A percentile compares a stretch with the other conserved stretches of the same genome.
These are phyloP conservation scores for Zosterops pallidus DNA, from an alignment of 2,113 vertebrate species.

Conservation along the genomic window DNA sequence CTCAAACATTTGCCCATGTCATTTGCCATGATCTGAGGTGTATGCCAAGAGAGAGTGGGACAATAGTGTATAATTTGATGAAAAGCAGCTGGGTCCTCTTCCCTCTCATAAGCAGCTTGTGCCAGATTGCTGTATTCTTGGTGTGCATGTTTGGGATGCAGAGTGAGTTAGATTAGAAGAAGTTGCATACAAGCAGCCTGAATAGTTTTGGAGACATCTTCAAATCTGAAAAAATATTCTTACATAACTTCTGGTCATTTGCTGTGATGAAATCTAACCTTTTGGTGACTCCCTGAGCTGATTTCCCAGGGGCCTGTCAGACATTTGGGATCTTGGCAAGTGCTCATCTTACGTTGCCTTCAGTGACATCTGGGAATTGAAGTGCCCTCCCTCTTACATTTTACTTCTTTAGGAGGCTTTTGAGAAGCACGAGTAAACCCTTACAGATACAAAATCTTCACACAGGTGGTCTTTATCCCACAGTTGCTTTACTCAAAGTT, in stretches of 20 bases:
- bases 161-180: conserved; percentile 3
- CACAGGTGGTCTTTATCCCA: neutral
- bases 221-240: neutral
- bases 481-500: neutral
- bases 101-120: neutral
- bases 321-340: neutral
- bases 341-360: neutral
- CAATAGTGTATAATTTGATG: neutral
- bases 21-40: conserved; percentile 36
- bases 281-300: neutral
- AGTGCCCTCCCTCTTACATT: neutral
- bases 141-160: neutral
- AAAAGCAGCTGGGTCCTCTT: conserved; percentile 8
- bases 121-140: neutral
- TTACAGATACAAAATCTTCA: neutral
- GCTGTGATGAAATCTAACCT: neutral
- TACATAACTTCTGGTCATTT: neutral
- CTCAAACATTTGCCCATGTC: neutral
- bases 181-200: conserved; percentile 14
- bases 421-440: neutral
- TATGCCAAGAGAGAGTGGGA: neutral
- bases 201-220: neutral
- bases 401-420: neutral
- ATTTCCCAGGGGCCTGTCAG: neutral
- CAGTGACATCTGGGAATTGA: neutral